These are phyloP conservation scores for Aleiodes sp. DNA, from an alignment of 1,140 invertebrate species.

Conservation along the genomic window DNA sequence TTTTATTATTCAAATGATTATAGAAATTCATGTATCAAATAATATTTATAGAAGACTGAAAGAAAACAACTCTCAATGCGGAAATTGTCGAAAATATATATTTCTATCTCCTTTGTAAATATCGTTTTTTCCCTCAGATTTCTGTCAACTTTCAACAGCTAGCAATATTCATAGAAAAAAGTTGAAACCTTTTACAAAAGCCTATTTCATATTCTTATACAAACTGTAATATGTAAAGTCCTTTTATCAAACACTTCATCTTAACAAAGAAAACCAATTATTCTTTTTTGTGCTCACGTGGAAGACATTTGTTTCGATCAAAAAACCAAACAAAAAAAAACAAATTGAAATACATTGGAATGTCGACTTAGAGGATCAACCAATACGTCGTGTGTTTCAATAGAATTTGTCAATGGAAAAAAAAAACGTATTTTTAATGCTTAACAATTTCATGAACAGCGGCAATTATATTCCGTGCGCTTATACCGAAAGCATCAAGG, in stretches of 20 bases:
- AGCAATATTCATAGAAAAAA: not conserved
- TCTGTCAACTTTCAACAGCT: not conserved
- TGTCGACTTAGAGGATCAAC: not conserved
- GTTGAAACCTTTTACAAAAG: not conserved
- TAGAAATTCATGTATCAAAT: no score
- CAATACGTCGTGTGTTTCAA: no score
- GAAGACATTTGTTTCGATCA: no score
- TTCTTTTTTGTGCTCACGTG: no score
- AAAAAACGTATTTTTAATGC: no score
- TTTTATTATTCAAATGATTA: no score
- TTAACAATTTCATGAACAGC: slow-evolving; percentile 75
- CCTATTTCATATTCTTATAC: not conserved
- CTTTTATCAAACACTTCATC: not conserved
- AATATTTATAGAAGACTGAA: not conserved
- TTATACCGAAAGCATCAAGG: slow-evolving; percentile 90
- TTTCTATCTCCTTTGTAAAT: no score
- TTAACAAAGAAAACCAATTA: no score
- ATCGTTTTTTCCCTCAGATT: not conserved
- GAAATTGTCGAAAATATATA: not conserved
- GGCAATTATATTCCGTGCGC: slow-evolving; percentile 79
- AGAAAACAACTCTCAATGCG: not conserved
- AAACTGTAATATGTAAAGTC: slow-evolving; percentile 5
- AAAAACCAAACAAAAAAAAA: not conserved
- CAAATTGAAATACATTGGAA: not conserved
- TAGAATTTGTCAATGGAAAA: no score